A percentile compares a stretch with the other conserved stretches of the same genome.
Evolutionary conservation across 1,140 invertebrate species (phyloP).

Genomic region (Calephelis nemesis): DNA sequence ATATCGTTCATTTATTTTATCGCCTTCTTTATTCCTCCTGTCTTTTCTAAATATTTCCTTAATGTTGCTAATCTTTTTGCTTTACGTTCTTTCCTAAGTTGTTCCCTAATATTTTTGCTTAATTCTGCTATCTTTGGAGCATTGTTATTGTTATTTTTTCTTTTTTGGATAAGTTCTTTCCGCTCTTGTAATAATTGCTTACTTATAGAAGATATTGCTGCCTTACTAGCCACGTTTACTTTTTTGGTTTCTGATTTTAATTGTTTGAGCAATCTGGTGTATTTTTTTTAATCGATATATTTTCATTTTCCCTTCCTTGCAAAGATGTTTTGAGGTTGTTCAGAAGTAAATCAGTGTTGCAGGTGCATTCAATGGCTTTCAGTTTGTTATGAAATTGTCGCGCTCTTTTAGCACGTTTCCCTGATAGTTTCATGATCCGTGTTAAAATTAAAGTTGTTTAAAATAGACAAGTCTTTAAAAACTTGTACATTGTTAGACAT

Average conservation of each 20-base stretch:
- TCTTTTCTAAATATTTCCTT: too few species aligned
- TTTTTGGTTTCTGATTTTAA: neutral
- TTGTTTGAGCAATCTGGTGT: constrained; percentile 18
- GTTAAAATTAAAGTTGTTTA: constrained; percentile 20
- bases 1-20: too few species aligned
- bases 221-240: neutral
- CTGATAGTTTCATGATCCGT: constrained; percentile 21
- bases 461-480: constrained; percentile 18
- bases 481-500: constrained; percentile 15
- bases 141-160: neutral
- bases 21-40: too few species aligned
- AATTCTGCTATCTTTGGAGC: too few species aligned
- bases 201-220: neutral
- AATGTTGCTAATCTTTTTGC: too few species aligned
- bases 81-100: too few species aligned
- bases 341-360: constrained; percentile 24
- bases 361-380: constrained; percentile 23
- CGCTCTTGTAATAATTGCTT: neutral
- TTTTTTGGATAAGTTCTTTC: neutral
- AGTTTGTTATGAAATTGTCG: constrained; percentile 15
- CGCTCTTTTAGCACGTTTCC: constrained; percentile 13
- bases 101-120: too few species aligned
- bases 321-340: constrained; percentile 21
- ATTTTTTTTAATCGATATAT: constrained; percentile 18
- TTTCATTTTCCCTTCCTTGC: constrained; percentile 7